Conservation (phyloP, 2,888 invertebrate genomes). For the Mythimna impura region DNA sequence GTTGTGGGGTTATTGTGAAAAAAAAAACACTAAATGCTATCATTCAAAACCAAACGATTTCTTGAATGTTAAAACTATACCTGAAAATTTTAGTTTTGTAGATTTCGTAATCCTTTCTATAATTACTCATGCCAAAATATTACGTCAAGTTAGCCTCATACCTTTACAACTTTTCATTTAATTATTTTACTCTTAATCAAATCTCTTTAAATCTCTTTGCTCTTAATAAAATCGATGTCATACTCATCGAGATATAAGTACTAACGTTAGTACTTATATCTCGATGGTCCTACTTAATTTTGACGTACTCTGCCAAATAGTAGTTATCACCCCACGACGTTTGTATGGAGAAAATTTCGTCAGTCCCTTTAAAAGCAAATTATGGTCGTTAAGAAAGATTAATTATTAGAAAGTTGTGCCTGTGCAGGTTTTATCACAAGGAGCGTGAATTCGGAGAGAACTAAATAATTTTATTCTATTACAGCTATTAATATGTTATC, state of each 20-base stretch:
- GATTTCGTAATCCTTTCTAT: neutral
- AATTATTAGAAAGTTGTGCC: neutral
- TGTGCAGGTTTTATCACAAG: neutral
- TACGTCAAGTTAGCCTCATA: neutral
- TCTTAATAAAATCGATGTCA: neutral
- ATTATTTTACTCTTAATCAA: neutral
- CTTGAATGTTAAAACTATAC: neutral
- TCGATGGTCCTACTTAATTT: no score
- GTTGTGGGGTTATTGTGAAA: neutral
- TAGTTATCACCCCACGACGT: neutral
- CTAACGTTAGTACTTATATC: no score
- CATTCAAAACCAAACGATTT: neutral
- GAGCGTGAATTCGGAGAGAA: neutral
- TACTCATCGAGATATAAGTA: no score
- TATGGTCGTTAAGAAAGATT: neutral
- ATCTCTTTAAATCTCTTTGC: neutral
- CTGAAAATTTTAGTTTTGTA: neutral
- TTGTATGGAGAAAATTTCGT: neutral
- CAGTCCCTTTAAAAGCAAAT: neutral
- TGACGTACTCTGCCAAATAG: neutral
- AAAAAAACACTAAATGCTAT: neutral
- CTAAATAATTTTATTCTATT: constrained; percentile 21
- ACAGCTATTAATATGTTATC: constrained; percentile 37
- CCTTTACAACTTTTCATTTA: neutral
- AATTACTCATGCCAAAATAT: neutral